Base-by-base conservation (phyloP, 2,888 invertebrate genomes). In the Andrena hattorfiana region DNA sequence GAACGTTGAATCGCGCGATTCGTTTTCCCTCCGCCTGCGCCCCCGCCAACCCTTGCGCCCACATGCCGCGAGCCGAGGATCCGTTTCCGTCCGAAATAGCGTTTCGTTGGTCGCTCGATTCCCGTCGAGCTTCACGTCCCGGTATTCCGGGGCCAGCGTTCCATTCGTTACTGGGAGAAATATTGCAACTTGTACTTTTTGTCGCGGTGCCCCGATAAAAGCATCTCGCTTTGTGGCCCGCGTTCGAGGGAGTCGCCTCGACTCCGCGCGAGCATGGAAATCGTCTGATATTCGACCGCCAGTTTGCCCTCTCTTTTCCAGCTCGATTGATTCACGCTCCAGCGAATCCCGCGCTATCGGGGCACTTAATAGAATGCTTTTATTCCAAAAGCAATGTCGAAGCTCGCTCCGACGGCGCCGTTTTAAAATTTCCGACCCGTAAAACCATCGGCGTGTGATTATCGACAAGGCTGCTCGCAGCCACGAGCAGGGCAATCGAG, bases 51-150 rank as follows among this genome's bases (percentile, higher is more conserved):
- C 20, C 30, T 13, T 5, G 20, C 49, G 28, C 26, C 4, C 28
- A 10, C 64, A 70, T 42, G 8, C 20, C 32, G 42, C 30, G 16
- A 20, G 28, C 8, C 60, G 2, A 48, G 26, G 28, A 67, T 77
- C 42, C 73, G 54, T 72, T 72, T 35, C 42, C 72, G 35, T 26
- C 7, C 16, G 73, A 56, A 73, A 73, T 56, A 28, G 60, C 64
- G 68, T 84, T 81, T 77, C 74, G 69, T 42, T 26, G 49, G 48
- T 30, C 74, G 35, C 62, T 73, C 83, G 83, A 72, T 77, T 77
- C 69, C 71, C 68, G 83, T 82, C 82, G 56, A 28, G 70, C 54
- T 56, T 32, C 63, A 63, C 70, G 48, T 51, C 35, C 73, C 74
- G 54, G 69, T 60, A 83, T 83, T 42, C 74, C 42, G 16, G 4